Conservation (phyloP, 2,888 invertebrate genomes). For the Pyrochroa serraticornis region DNA sequence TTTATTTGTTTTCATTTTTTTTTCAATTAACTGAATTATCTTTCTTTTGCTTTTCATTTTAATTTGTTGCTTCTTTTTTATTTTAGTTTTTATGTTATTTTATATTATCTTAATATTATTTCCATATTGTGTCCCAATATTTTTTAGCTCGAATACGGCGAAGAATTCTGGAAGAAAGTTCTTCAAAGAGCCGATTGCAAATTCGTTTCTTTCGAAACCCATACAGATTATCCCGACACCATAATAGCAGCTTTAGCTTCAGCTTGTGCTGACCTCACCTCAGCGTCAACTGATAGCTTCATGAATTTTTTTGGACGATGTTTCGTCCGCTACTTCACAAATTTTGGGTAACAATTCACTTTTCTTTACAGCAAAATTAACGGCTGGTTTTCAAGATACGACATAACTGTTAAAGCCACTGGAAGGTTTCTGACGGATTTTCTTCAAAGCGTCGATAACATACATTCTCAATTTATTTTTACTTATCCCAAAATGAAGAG, state of each 20-base stretch:
- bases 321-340: constrained; percentile 85
- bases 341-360: constrained; percentile 68
- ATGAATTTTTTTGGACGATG: constrained; percentile 88
- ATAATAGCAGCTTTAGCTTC: constrained; percentile 78
- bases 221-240: constrained; percentile 80
- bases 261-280: constrained; percentile 68
- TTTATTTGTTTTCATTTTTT: constrained; percentile 5
- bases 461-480: constrained; percentile 88
- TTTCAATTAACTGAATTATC: too few relatives aligned
- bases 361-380: background rate
- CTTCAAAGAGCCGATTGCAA: constrained; percentile 72
- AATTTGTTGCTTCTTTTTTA: too few relatives aligned
- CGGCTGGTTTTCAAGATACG: constrained; percentile 64
- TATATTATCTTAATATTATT: too few relatives aligned
- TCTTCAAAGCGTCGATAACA: constrained; percentile 86
- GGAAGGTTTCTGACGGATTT: constrained; percentile 90
- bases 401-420: constrained; percentile 81
- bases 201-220: constrained; percentile 76
- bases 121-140: too few relatives aligned
- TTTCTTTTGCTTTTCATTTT: too few relatives aligned
- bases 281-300: constrained; percentile 71
- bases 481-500: constrained; percentile 92
- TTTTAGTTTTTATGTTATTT: too few relatives aligned
- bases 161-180: constrained; percentile 75
- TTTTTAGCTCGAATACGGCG: constrained; percentile 76